A percentile compares a stretch with the other conserved stretches of the same genome.
phyloP scores from a whole-genome alignment of 2,113 vertebrate species.

The Leuciscus idus region DNA sequence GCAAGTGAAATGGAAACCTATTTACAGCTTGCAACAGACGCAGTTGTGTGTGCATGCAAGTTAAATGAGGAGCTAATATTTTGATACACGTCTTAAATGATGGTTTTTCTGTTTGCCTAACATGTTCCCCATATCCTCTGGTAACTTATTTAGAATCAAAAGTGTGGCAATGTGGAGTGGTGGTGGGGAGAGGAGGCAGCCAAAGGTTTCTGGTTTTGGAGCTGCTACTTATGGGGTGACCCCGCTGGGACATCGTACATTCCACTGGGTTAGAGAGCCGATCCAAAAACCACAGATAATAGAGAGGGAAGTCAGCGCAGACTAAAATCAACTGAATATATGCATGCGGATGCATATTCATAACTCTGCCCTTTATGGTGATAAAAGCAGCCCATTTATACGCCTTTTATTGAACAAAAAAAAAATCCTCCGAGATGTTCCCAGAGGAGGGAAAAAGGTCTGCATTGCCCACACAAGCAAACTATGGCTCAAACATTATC shows the following conservation, averaged over 20 bases:
- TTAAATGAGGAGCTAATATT: constrained; percentile 55
- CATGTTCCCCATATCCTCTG: constrained; percentile 48
- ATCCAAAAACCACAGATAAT: constrained; percentile 54
- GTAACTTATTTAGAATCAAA: constrained; percentile 57
- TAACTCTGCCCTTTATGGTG: constrained; percentile 30
- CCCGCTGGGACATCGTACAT: constrained; percentile 47
- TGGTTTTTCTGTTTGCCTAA: constrained; percentile 52
- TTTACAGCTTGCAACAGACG: constrained; percentile 51
- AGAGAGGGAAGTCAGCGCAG: constrained; percentile 31
- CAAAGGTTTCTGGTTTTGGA: constrained; percentile 55
- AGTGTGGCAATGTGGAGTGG: constrained; percentile 19
- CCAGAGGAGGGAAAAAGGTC: constrained; percentile 40
- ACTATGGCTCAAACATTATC: constrained; percentile 75
- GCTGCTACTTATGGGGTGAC: constrained; percentile 41
- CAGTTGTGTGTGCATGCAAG: constrained; percentile 43
- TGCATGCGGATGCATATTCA: constrained; percentile 30
- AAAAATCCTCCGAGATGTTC: constrained; percentile 39
- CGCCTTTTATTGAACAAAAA: constrained; percentile 44
- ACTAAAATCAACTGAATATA: constrained; percentile 33
- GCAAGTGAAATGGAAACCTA: constrained; percentile 44
- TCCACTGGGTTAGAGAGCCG: constrained; percentile 42
- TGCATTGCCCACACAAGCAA: constrained; percentile 63
- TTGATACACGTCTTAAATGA: constrained; percentile 49
- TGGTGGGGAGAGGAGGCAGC: constrained; percentile 50
- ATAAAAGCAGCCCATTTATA: constrained; percentile 29